These are phyloP conservation scores for Macquaria australasica DNA, from an alignment of 2,113 vertebrate species.

Conservation along the genomic window DNA sequence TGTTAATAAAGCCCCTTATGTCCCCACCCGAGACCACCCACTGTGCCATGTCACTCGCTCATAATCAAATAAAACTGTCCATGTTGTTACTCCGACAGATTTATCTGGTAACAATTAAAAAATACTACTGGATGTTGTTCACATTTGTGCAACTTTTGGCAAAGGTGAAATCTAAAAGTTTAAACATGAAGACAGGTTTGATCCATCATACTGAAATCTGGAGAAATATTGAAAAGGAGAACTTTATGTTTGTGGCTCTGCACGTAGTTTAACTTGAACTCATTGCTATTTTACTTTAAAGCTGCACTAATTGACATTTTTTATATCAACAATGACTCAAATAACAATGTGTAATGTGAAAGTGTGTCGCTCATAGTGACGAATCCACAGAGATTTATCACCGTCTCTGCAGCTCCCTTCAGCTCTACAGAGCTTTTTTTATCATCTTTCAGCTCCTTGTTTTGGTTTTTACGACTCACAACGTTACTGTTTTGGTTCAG, in stretches of 20 bases:
- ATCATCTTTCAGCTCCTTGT: neutral
- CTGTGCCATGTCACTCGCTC: neutral
- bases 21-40: constrained; percentile 23
- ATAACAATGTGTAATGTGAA: neutral
- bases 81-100: neutral
- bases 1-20: constrained; percentile 57
- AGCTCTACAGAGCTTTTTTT: neutral
- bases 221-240: too few relatives aligned
- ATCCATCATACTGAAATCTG: too few relatives aligned
- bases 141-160: too few relatives aligned
- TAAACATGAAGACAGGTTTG: too few relatives aligned
- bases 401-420: neutral
- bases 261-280: too few relatives aligned
- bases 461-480: neutral
- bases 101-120: too few relatives aligned
- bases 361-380: neutral
- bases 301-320: neutral
- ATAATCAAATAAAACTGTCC: constrained; percentile 4
- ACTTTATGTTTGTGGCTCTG: too few relatives aligned
- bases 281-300: too few relatives aligned
- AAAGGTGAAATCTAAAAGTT: too few relatives aligned
- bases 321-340: neutral
- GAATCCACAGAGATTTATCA: neutral
- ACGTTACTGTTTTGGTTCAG: neutral
- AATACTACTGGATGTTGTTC: too few relatives aligned